Percentiles rank a stretch among this genome's conserved stretches.
Conservation (phyloP, 1,140 invertebrate genomes). For the Brevipalpus yothersi region DNA sequence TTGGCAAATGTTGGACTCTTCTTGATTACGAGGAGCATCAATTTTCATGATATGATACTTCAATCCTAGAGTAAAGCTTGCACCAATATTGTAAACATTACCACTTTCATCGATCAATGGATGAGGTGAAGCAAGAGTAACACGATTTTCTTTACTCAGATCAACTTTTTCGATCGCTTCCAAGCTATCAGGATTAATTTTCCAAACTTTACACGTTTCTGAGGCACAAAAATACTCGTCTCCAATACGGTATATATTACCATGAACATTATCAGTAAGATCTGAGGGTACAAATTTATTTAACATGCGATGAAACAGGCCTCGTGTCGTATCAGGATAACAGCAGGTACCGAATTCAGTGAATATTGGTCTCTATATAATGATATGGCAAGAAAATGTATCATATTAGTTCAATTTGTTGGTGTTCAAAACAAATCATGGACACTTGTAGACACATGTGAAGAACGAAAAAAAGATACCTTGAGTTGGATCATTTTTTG, state of each 20-base stretch:
- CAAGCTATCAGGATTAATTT: slow-evolving; percentile 19
- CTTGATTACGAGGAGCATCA: background rate
- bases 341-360: slow-evolving; percentile 23
- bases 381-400: too few relatives aligned
- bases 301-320: slow-evolving; percentile 17
- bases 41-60: slow-evolving; percentile 17
- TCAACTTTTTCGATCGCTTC: slow-evolving; percentile 21
- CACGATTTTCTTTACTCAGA: slow-evolving; percentile 14
- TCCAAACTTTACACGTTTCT: slow-evolving; percentile 19
- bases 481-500: slow-evolving; percentile 14
- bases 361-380: slow-evolving; percentile 16
- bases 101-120: slow-evolving; percentile 12
- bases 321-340: slow-evolving; percentile 20
- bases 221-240: slow-evolving; percentile 22
- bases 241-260: slow-evolving; percentile 19
- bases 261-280: slow-evolving; percentile 22
- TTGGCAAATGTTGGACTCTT: background rate
- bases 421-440: too few relatives aligned
- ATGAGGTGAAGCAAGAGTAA: slow-evolving; percentile 18
- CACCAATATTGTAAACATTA: slow-evolving; percentile 15
- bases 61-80: slow-evolving; percentile 14
- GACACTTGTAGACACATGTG: too few relatives aligned
- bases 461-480: too few relatives aligned
- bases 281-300: slow-evolving; percentile 16
- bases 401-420: too few relatives aligned